Conservation (phyloP, 2,113 vertebrate species). For the Blennius ocellaris region DNA sequence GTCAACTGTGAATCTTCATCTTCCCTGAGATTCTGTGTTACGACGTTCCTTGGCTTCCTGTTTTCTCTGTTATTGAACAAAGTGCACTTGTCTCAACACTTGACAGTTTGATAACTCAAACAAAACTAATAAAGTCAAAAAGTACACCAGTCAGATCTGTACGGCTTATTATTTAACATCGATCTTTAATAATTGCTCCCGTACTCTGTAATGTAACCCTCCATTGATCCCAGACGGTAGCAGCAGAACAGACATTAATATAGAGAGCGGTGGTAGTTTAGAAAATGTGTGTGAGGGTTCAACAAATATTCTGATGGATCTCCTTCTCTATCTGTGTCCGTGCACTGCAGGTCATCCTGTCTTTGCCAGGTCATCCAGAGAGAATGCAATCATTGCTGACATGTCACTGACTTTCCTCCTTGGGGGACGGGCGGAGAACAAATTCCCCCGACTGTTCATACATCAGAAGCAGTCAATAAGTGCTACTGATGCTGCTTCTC, state of each 20-base stretch:
- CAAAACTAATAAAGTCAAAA: neutral
- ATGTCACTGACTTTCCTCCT: constrained; percentile 35
- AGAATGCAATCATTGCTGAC: constrained; percentile 42
- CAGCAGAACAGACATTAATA: constrained; percentile 2
- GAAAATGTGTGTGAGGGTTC: constrained; percentile 9
- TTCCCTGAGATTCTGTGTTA: too few relatives aligned
- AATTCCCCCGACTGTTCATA: constrained; percentile 46
- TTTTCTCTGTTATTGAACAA: too few relatives aligned
- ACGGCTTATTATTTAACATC: neutral
- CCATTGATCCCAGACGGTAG: constrained; percentile 17
- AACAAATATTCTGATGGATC: constrained; percentile 17
- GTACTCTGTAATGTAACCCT: constrained; percentile 4
- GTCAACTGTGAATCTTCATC: too few relatives aligned
- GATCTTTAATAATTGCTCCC: constrained; percentile 23
- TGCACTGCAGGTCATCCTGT: constrained; percentile 16
- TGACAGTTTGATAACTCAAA: neutral
- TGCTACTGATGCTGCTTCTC: constrained; percentile 31
- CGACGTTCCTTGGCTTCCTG: too few relatives aligned
- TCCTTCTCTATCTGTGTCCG: neutral
- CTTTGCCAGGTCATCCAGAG: constrained; percentile 43
- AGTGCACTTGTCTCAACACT: too few relatives aligned
- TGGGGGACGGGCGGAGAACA: neutral
- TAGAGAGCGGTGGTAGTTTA: constrained; percentile 1
- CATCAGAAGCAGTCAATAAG: constrained; percentile 56
- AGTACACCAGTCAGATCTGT: neutral